Evolutionary conservation across 2,797 vertebrate genomes (phyloP).

Genomic region (Yasuhikotakia modesta): DNA sequence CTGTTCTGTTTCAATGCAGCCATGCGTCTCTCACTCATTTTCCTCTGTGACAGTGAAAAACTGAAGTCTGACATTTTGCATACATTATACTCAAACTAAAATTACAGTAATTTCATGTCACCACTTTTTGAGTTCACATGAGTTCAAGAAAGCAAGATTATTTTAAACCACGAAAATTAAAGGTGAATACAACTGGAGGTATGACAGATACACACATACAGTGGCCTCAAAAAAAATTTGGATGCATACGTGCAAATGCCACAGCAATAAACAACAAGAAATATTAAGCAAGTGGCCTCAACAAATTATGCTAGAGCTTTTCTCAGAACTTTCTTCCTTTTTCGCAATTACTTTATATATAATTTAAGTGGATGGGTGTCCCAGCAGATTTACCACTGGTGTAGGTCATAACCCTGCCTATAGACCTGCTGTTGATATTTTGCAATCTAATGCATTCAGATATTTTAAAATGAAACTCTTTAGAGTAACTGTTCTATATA

Average conservation of each 20-base stretch:
- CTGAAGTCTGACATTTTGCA: conserved; percentile 21
- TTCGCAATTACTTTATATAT: too few relatives aligned
- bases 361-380: too few relatives aligned
- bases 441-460: too few relatives aligned
- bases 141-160: background rate
- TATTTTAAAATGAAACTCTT: too few relatives aligned
- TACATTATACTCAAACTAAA: background rate
- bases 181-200: background rate
- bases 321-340: background rate
- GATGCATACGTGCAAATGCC: background rate
- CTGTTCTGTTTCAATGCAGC: conserved; percentile 70
- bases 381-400: too few relatives aligned
- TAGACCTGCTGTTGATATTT: too few relatives aligned
- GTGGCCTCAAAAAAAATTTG: background rate
- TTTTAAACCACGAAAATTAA: background rate
- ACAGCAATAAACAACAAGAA: background rate
- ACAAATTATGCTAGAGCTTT: background rate
- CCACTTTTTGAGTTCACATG: conserved; percentile 1
- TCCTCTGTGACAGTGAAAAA: conserved; percentile 72
- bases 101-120: background rate
- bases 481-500: too few relatives aligned
- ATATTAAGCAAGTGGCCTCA: background rate
- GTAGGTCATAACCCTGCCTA: too few relatives aligned
- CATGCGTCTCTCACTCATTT: conserved; percentile 78
- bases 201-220: background rate